Evolutionary conservation across 1,140 invertebrate species (phyloP).

Genomic region (Hyles euphorbiae): DNA sequence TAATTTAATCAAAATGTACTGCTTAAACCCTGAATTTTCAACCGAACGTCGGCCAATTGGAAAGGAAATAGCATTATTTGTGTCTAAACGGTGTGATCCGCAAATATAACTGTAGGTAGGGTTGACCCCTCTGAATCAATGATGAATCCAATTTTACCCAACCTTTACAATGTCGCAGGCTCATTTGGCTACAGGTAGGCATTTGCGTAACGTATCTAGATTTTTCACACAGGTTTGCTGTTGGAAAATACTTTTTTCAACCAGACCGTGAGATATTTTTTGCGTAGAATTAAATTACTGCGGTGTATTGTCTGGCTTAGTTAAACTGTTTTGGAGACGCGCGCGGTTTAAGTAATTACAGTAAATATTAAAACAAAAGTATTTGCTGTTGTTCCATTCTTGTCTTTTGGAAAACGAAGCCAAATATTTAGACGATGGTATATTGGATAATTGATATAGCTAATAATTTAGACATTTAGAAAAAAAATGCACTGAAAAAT

Average conservation of each 20-base stretch:
- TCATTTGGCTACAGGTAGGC: slow-evolving; percentile 25
- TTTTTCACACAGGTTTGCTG: slow-evolving; percentile 13
- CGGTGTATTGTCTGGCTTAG: neutral
- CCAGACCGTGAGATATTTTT: neutral
- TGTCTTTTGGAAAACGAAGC: too few species aligned
- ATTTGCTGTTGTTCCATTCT: too few species aligned
- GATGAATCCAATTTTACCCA: slow-evolving; percentile 26
- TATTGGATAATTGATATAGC: too few species aligned
- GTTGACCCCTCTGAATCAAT: slow-evolving; percentile 27
- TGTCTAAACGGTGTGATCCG: slow-evolving; percentile 20
- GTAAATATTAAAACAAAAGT: too few species aligned
- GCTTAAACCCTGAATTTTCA: neutral
- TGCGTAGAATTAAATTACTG: neutral
- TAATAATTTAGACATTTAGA: too few species aligned
- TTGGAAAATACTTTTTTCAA: neutral
- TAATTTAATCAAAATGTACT: too few species aligned
- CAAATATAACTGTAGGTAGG: slow-evolving; percentile 16
- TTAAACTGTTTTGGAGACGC: neutral
- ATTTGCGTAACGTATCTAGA: slow-evolving; percentile 17
- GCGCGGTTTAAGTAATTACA: neutral
- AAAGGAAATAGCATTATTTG: slow-evolving; percentile 17
- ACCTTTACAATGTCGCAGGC: slow-evolving; percentile 17
- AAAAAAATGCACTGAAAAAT: too few species aligned
- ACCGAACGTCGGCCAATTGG: slow-evolving; percentile 4
- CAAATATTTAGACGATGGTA: too few species aligned